Percentiles rank a stretch among this genome's conserved stretches.
These are phyloP conservation scores for Tichodroma muraria DNA, from an alignment of 2,113 vertebrate species.

Conservation along the genomic window DNA sequence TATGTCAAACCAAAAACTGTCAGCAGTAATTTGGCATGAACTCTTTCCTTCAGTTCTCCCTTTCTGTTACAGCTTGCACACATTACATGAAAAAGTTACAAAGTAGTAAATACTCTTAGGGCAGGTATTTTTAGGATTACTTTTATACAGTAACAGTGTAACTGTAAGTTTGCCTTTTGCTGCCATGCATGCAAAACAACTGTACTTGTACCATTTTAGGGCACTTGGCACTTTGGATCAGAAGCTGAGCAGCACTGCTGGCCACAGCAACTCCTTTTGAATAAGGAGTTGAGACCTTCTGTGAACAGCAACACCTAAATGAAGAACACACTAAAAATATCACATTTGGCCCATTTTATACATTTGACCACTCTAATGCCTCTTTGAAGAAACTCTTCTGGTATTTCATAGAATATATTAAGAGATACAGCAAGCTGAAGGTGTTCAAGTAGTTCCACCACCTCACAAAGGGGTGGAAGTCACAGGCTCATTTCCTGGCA, in stretches of 20 bases:
- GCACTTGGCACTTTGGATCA: not conserved
- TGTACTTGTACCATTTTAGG: not conserved
- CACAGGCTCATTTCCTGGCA: not conserved
- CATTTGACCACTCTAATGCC: not conserved
- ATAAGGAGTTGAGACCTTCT: not conserved
- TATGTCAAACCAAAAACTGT: not conserved
- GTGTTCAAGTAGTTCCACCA: not conserved
- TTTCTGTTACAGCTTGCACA: not conserved
- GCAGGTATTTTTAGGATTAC: not conserved
- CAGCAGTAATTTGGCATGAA: not conserved
- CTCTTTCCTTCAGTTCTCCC: not conserved
- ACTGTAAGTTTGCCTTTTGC: not conserved
- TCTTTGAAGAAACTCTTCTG: not conserved
- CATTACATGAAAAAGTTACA: no score
- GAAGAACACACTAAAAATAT: not conserved
- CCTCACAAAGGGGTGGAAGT: not conserved
- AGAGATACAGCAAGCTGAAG: not conserved
- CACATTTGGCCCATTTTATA: not conserved
- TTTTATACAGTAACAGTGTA: not conserved
- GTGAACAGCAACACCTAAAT: not conserved
- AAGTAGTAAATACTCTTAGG: not conserved
- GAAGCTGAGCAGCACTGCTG: not conserved
- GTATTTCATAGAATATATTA: not conserved
- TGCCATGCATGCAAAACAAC: not conserved
- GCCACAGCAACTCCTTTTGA: not conserved